Evolutionary conservation across 2,113 vertebrate species (phyloP), one percentile per base, ranked within the genome.

Genomic region (Neofelis nebulosa): DNA sequence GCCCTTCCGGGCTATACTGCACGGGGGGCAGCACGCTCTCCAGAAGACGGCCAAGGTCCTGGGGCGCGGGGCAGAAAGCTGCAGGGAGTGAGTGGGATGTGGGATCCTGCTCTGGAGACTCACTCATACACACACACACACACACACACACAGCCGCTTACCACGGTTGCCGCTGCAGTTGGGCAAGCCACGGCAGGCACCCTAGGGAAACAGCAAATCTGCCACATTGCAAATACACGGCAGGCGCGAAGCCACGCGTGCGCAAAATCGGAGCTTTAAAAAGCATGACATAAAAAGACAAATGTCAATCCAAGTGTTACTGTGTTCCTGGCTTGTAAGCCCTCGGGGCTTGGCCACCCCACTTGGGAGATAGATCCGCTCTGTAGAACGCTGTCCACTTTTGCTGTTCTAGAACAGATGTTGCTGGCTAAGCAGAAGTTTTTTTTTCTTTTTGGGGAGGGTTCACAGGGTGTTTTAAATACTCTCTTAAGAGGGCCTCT

Each of bases 261-360:
- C 11, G 14, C 21, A 74, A 29, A 76, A 38, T 13, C 23, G 3
- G 69, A 23, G 21, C n/a, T 23, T 74, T 7, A 7, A 5, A n/a
- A 65, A 90, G 21, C 73, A 19, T 7, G 86, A 31, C 21, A 23
- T 25, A 29, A 63, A 41, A 50, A 16, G 38, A 29, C 31, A 36
- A 66, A 19, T 2, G 13, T 36, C 19, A 29, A 45, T 27, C 61
- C 61, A 41, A 14, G 27, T 1, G 27, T 12, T 55, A 3, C 14
- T 41, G 5, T 55, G 13, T 79, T 45, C 29, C 61, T 7, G 4
- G 14, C 45, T 79, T 2, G 0, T 23, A 12, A 0, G 2, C 38
- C 61, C 6, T 5, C 1, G 0, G 13, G 33, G 61, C 73, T 41
- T 55, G 45, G n/a, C 45, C 9, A 2, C 61, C 13, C 27, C 14